These are phyloP conservation scores for Drosophila pectinifera DNA, from an alignment of 1,140 invertebrate species.

Conservation along the genomic window DNA sequence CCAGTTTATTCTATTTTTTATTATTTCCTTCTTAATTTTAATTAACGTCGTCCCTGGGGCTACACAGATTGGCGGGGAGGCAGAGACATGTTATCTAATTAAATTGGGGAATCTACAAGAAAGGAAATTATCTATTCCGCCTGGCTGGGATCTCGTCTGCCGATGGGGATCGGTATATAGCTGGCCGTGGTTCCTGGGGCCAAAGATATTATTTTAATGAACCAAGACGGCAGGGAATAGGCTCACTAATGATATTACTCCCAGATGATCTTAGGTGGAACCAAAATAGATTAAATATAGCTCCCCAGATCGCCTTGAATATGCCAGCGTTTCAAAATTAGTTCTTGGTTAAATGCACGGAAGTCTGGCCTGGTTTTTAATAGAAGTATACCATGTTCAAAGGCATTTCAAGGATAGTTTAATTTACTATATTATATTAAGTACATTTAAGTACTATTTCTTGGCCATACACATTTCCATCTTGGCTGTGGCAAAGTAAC, in stretches of 20 bases:
- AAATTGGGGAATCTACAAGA: slow-evolving; percentile 44
- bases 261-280: slow-evolving; percentile 12
- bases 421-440: neutral
- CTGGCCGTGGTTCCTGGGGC: too few relatives aligned
- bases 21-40: slow-evolving; percentile 64
- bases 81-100: slow-evolving; percentile 67
- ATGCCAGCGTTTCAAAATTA: neutral
- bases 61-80: neutral
- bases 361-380: too few relatives aligned
- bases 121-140: slow-evolving; percentile 25
- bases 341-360: too few relatives aligned
- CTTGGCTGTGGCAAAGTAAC: slow-evolving; percentile 5
- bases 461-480: neutral
- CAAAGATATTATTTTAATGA: slow-evolving; percentile 21
- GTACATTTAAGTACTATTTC: neutral
- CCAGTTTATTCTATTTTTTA: slow-evolving; percentile 51
- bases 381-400: neutral
- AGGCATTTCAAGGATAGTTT: neutral
- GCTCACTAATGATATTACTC: slow-evolving; percentile 8
- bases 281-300: slow-evolving; percentile 4
- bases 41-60: slow-evolving; percentile 50
- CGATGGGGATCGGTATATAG: slow-evolving; percentile 17
- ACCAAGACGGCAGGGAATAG: slow-evolving; percentile 3
- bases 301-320: too few relatives aligned
- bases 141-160: slow-evolving; percentile 17